These are phyloP conservation scores for Melieria crassipennis DNA, from an alignment of 2,888 invertebrate species.

Conservation along the genomic window DNA sequence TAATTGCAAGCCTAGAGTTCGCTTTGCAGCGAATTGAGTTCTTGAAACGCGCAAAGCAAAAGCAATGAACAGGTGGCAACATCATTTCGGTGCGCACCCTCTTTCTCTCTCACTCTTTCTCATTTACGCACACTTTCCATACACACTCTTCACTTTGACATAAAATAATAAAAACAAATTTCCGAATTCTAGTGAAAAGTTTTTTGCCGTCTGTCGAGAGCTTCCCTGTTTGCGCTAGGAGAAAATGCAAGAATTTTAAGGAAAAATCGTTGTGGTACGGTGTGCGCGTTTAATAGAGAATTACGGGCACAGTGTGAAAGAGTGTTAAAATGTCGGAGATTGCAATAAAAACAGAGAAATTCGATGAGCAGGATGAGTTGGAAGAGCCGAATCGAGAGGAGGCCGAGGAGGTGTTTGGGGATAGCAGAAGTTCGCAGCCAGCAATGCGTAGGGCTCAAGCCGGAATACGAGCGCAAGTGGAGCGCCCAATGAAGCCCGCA, in stretches of 20 bases:
- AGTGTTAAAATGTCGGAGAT: constrained; percentile 38
- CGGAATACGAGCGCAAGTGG: no score
- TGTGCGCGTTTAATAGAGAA: no score
- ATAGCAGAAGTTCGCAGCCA: no score
- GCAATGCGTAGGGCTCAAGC: no score
- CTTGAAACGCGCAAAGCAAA: not conserved
- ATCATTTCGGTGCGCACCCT: constrained; percentile 20
- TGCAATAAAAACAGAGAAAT: constrained; percentile 40
- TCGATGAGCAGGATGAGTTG: constrained; percentile 30
- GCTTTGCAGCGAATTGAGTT: not conserved
- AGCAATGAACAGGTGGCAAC: not conserved
- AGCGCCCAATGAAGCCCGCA: no score
- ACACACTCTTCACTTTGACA: constrained; percentile 32
- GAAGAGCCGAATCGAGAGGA: constrained; percentile 26
- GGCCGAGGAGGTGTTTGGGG: not conserved
- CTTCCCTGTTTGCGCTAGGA: constrained; percentile 14
- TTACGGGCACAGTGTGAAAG: no score
- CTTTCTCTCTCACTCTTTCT: constrained; percentile 27
- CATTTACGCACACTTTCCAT: constrained; percentile 26
- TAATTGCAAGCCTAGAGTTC: not conserved
- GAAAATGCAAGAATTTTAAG: not conserved
- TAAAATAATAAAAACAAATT: constrained; percentile 42
- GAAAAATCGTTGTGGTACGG: no score
- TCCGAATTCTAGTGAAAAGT: constrained; percentile 32
- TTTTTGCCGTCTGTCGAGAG: constrained; percentile 32